Evolutionary conservation across 2,113 vertebrate genomes (phyloP).

Genomic region (Xenotilapia leptura): DNA sequence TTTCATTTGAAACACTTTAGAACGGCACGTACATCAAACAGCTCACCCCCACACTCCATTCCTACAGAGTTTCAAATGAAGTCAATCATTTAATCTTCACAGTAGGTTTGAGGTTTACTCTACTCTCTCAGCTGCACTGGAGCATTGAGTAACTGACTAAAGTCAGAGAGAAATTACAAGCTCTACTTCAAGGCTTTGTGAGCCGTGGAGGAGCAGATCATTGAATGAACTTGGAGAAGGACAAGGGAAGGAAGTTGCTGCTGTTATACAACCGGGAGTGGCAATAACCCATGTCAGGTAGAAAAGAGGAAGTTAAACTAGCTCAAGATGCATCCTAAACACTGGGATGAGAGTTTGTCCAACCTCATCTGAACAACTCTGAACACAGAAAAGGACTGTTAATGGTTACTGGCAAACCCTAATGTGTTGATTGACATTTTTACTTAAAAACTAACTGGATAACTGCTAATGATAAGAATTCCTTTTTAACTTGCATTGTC

Average conservation of each 20-base stretch:
- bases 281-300: not conserved
- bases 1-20: not conserved
- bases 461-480: rapidly evolving
- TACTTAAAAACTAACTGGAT: not conserved
- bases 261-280: not conserved
- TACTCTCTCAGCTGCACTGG: not conserved
- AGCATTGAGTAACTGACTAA: not conserved
- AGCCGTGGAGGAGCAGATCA: not conserved
- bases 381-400: not conserved
- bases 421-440: not conserved
- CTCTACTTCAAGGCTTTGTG: not conserved
- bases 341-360: not conserved
- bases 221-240: not conserved
- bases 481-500: not conserved
- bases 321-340: not conserved
- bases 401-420: not conserved
- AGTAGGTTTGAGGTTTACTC: not conserved
- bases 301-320: constrained; percentile 42
- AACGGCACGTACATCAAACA: not conserved
- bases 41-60: not conserved
- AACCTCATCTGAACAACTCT: not conserved
- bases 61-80: not conserved
- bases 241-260: constrained; percentile 3
- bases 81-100: not conserved
- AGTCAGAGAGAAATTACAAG: not conserved